phyloP scores from a whole-genome alignment of 2,113 vertebrate species.

The Agelaius tricolor region DNA sequence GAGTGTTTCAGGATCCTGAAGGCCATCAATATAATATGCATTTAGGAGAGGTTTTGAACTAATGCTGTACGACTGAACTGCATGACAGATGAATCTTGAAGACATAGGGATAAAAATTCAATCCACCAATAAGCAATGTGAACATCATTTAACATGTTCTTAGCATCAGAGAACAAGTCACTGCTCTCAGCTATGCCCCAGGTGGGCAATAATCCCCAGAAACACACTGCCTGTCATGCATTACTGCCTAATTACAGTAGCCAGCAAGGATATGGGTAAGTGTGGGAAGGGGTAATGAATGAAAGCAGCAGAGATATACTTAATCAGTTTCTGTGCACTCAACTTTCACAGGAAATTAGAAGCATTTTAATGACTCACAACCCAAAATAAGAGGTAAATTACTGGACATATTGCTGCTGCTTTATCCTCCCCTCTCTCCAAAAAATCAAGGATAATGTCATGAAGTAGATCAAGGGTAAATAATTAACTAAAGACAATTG shows the following conservation, averaged over 20 bases:
- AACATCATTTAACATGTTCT: not conserved
- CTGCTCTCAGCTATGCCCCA: not conserved
- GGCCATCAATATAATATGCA: not conserved
- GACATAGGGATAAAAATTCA: not conserved
- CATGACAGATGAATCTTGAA: not conserved
- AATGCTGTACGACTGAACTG: not conserved
- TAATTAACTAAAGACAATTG: not conserved
- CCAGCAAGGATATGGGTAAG: not conserved
- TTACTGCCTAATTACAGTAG: constrained; percentile 16
- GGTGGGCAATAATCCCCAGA: not conserved
- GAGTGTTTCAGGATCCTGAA: not conserved
- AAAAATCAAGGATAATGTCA: not conserved
- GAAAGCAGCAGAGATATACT: not conserved
- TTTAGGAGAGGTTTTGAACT: not conserved
- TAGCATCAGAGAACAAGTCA: not conserved
- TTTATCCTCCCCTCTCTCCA: not conserved
- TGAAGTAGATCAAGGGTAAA: not conserved
- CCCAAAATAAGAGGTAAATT: not conserved
- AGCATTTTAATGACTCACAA: not conserved
- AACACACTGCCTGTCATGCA: not conserved
- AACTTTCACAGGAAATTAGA: constrained; percentile 26
- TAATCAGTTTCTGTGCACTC: not conserved
- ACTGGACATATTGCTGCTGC: not conserved
- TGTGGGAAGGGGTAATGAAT: not conserved
- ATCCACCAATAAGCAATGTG: not conserved